Conservation (phyloP, 2,797 vertebrate genomes). For the Sphaeramia orbicularis region DNA sequence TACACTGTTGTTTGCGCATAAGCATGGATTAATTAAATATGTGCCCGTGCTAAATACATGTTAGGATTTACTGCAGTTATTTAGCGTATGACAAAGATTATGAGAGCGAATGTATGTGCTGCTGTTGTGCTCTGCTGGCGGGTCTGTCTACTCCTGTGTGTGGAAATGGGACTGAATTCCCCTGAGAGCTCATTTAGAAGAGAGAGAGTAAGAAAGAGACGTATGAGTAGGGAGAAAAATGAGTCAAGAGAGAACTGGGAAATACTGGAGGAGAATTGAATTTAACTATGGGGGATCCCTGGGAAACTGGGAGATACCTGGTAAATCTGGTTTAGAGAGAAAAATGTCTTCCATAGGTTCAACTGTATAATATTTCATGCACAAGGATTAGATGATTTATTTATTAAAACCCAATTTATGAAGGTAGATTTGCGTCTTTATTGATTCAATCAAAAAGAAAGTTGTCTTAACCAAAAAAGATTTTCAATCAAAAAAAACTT, state of each 20-base stretch:
- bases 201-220: conserved; percentile 12
- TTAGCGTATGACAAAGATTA: conserved; percentile 22
- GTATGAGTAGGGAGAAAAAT: conserved; percentile 4
- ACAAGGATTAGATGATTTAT: no score
- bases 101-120: conserved; percentile 6
- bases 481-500: no score
- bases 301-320: conserved; percentile 60
- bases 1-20: not conserved
- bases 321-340: conserved; percentile 24
- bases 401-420: no score
- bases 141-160: conserved; percentile 46
- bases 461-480: no score
- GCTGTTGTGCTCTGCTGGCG: conserved; percentile 40
- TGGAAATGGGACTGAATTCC: conserved; percentile 63
- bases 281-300: conserved; percentile 18
- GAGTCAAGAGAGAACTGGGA: conserved; percentile 19
- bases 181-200: conserved; percentile 74
- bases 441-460: no score
- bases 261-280: conserved; percentile 22
- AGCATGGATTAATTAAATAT: conserved; percentile 19
- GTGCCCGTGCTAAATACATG: conserved; percentile 34
- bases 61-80: conserved; percentile 23
- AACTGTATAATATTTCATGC: not conserved
- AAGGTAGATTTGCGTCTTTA: no score
- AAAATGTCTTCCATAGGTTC: not conserved